A percentile compares a stretch with the other conserved stretches of the same genome.
Evolutionary conservation across 2,113 vertebrate genomes (phyloP).

Genomic region (Dermatemys mawii): DNA sequence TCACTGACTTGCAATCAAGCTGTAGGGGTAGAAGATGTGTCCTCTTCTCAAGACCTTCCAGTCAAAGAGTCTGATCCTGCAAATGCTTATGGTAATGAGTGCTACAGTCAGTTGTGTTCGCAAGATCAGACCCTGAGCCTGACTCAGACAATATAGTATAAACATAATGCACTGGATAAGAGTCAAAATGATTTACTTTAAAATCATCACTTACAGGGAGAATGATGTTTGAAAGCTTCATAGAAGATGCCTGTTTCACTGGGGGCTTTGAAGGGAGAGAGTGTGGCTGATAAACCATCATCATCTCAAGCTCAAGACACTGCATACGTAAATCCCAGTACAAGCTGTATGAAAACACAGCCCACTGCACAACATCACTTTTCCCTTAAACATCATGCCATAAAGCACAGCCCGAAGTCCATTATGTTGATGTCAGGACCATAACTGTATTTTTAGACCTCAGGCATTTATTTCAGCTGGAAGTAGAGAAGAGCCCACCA

Average conservation of each 20-base stretch:
- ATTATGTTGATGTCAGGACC: rapidly evolving
- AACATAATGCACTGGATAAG: rapidly evolving
- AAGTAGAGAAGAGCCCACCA: rapidly evolving
- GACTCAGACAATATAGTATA: neutral
- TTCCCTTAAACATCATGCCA: neutral
- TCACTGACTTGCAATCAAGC: neutral
- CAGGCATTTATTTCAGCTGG: neutral
- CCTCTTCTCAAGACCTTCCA: neutral
- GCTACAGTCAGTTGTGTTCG: rapidly evolving
- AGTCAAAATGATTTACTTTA: neutral
- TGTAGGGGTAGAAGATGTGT: too few species aligned
- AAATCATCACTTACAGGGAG: neutral
- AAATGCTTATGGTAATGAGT: rapidly evolving
- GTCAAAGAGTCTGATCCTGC: neutral
- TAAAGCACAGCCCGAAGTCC: neutral
- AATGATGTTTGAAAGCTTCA: neutral
- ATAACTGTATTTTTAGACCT: neutral
- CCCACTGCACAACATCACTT: neutral
- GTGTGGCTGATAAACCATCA: rapidly evolving
- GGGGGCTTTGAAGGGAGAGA: neutral
- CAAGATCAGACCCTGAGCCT: rapidly evolving
- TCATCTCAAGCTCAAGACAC: rapidly evolving
- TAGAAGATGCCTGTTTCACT: neutral
- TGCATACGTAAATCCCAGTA: neutral
- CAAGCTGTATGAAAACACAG: neutral